These are phyloP conservation scores for Aphaenogaster rudis DNA, from an alignment of 1,140 invertebrate species.

Conservation along the genomic window DNA sequence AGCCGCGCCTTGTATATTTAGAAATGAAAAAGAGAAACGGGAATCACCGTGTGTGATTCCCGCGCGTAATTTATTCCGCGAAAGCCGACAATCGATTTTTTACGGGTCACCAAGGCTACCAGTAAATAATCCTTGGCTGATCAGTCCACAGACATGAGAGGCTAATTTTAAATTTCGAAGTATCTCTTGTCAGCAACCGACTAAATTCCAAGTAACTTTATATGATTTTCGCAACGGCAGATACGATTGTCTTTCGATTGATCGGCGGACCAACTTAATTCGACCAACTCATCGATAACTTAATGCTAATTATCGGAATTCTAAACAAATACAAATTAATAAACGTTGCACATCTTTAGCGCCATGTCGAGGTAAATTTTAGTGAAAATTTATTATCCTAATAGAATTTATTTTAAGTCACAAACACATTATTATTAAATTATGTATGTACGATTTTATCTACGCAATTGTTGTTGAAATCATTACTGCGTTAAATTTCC, in stretches of 20 bases:
- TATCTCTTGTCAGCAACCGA: neutral
- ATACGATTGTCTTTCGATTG: conserved; percentile 14
- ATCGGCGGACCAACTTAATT: neutral
- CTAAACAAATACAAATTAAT: neutral
- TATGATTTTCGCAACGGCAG: conserved; percentile 3
- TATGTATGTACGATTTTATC: neutral
- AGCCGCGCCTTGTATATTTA: neutral
- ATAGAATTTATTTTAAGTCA: neutral
- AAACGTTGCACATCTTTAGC: neutral
- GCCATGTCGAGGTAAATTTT: conserved; percentile 37
- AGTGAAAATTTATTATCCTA: neutral
- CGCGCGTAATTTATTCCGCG: neutral
- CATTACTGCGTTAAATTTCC: neutral
- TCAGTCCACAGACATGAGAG: conserved; percentile 1
- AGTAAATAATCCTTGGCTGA: conserved; percentile 50
- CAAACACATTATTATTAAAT: neutral
- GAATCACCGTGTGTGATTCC: conserved; percentile 22
- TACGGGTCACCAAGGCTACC: conserved; percentile 49
- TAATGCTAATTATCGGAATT: neutral
- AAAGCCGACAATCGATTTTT: conserved; percentile 30
- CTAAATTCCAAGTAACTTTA: conserved; percentile 61
- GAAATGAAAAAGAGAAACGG: neutral
- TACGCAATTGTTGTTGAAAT: neutral
- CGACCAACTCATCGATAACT: neutral
- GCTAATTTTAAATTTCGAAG: neutral